Percentiles rank a stretch among this genome's conserved stretches.
Conservation (phyloP, 2,888 invertebrate genomes). For the Argyresthia albistria region DNA sequence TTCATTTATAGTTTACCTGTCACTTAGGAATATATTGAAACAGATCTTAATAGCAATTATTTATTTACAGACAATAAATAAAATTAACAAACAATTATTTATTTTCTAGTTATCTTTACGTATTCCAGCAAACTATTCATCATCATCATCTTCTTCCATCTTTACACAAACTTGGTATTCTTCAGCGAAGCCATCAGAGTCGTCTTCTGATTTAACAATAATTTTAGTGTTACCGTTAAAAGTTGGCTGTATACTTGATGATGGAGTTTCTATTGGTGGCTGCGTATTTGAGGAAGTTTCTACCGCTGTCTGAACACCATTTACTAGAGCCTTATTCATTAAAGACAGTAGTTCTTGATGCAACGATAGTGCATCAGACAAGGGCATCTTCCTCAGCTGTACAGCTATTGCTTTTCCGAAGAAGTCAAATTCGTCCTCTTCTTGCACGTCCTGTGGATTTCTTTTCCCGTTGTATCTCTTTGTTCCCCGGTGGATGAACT, state of each 20-base stretch:
- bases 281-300: slow-evolving; percentile 17
- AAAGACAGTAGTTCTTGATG: neutral
- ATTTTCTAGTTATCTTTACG: neutral
- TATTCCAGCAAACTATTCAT: neutral
- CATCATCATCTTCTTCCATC: neutral
- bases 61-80: no score
- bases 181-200: no score
- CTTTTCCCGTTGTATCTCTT: no score
- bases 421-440: slow-evolving; percentile 8
- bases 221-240: no score
- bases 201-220: no score
- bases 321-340: neutral
- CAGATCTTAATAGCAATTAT: no score
- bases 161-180: no score
- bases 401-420: neutral
- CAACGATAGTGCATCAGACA: neutral
- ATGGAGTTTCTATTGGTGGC: neutral
- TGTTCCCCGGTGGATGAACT: no score
- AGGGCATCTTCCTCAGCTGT: neutral
- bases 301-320: neutral
- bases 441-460: no score
- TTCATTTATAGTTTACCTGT: no score
- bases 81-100: no score
- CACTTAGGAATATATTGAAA: no score
- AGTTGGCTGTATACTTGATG: slow-evolving; percentile 36